A percentile compares a stretch with the other conserved stretches of the same genome.
These are phyloP conservation scores for Pitangus sulphuratus DNA, from an alignment of 2,797 vertebrate genomes.

Conservation along the genomic window DNA sequence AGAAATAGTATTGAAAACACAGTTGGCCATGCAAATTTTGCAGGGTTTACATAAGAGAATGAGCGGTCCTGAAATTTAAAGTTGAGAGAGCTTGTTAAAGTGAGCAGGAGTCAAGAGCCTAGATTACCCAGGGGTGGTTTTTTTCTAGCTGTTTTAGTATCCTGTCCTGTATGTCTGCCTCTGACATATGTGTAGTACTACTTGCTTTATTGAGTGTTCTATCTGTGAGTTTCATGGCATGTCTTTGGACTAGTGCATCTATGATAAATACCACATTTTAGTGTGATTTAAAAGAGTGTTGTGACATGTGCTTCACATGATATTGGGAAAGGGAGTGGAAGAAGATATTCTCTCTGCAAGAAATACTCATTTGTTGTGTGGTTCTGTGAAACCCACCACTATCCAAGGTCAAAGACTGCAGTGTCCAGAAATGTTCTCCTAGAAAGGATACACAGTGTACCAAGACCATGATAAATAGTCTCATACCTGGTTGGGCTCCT, in stretches of 20 bases:
- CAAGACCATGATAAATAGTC: slow-evolving; percentile 68
- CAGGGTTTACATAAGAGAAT: slow-evolving; percentile 47
- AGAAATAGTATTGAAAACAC: slow-evolving; percentile 44
- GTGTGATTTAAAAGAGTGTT: slow-evolving; percentile 21
- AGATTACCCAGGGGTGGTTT: background rate
- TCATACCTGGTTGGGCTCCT: slow-evolving; percentile 57
- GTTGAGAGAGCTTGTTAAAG: background rate
- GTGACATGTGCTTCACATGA: background rate
- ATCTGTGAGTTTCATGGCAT: background rate
- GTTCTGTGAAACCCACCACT: slow-evolving; percentile 49
- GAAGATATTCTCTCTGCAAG: slow-evolving; percentile 51
- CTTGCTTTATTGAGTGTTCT: background rate
- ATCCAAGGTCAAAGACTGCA: slow-evolving; percentile 74
- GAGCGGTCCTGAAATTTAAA: background rate
- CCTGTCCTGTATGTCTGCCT: background rate
- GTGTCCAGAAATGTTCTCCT: slow-evolving; percentile 65
- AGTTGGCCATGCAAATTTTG: slow-evolving; percentile 32
- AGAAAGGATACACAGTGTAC: slow-evolving; percentile 36
- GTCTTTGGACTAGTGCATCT: background rate
- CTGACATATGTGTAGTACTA: background rate
- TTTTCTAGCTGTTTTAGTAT: background rate
- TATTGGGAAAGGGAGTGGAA: slow-evolving; percentile 11
- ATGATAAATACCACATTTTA: background rate
- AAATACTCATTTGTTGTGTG: slow-evolving; percentile 73
- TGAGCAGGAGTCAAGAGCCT: background rate